Evolutionary conservation across 1,140 invertebrate species (phyloP).

Genomic region (Adelges cooleyi): DNA sequence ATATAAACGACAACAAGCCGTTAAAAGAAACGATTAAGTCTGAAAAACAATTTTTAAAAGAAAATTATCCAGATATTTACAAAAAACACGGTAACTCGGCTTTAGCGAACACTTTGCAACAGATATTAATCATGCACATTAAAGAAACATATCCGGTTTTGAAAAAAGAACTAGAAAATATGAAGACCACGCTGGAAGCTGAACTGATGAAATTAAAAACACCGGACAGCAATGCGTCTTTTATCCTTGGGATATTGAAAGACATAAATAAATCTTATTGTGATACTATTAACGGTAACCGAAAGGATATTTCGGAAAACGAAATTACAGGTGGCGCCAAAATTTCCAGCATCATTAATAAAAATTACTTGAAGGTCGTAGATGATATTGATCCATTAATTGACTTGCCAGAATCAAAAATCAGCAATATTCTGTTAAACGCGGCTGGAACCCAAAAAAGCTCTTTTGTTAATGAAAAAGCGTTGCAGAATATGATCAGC

Average conservation of each 20-base stretch:
- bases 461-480: constrained; percentile 58
- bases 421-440: constrained; percentile 59
- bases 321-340: constrained; percentile 61
- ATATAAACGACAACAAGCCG: constrained; percentile 53
- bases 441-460: constrained; percentile 56
- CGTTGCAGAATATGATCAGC: constrained; percentile 62
- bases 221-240: not conserved
- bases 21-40: constrained; percentile 51
- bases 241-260: not conserved
- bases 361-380: constrained; percentile 52
- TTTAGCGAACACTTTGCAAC: constrained; percentile 51
- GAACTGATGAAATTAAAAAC: not conserved
- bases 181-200: constrained; percentile 50
- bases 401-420: constrained; percentile 50
- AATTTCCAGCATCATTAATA: constrained; percentile 64
- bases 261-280: constrained; percentile 49
- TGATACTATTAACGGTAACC: constrained; percentile 54
- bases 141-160: constrained; percentile 53
- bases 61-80: constrained; percentile 53
- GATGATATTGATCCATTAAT: constrained; percentile 51
- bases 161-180: constrained; percentile 50
- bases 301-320: constrained; percentile 56
- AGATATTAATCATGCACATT: constrained; percentile 56
- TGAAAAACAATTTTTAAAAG: constrained; percentile 50
- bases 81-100: constrained; percentile 49